Base-by-base conservation (phyloP, 2,888 invertebrate species). In the Acleris laterana region DNA sequence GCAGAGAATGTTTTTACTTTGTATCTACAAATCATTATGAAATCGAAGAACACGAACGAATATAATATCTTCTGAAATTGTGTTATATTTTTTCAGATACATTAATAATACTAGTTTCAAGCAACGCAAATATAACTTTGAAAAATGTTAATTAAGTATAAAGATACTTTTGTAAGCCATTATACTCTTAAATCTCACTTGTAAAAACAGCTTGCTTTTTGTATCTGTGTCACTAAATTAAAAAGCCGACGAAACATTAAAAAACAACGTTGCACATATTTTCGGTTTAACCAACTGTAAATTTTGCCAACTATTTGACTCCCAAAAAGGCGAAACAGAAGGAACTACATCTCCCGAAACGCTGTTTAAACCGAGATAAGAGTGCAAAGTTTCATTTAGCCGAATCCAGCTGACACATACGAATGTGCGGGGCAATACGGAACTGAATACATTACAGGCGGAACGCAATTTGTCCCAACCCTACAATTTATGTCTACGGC, bases 381-480 rank as follows among this genome's bases (percentile, higher is more conserved):
- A 81, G 81, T 72, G 71, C 74, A 85, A 87, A 84, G 84, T 87
- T 88, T 88, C 81, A 88, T 88, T 87, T 84, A 78, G 81, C 78
- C 72, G 77, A 81, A 84, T 80, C 78, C 77, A 76, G 77, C 79
- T 80, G 82, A 83, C 82, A 81, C 80, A 81, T 80, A 82, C 79
- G 80, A 76, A 78, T 78, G 76, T 77, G 78, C 72, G 76, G 77
- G 38, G 80, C 78, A 78, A 80, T 82, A 80, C 83, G 78, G 80
- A 79, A 79, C 79, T 77, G 83, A 87, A 88, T 87, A 85, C 84
- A 83, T 87, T 87, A 85, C 85, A 74, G 72, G 73, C 71, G 83
- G 82, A 83, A 84, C 86, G 86, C 84, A 89, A 90, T 89, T 90
- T 87, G 88, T 87, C 83, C 84, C 82, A 74, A 80, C 84, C 87